A percentile compares a stretch with the other conserved stretches of the same genome.
phyloP scores from a whole-genome alignment of 2,113 vertebrate species.

The Paracanthobrama guichenoti region DNA sequence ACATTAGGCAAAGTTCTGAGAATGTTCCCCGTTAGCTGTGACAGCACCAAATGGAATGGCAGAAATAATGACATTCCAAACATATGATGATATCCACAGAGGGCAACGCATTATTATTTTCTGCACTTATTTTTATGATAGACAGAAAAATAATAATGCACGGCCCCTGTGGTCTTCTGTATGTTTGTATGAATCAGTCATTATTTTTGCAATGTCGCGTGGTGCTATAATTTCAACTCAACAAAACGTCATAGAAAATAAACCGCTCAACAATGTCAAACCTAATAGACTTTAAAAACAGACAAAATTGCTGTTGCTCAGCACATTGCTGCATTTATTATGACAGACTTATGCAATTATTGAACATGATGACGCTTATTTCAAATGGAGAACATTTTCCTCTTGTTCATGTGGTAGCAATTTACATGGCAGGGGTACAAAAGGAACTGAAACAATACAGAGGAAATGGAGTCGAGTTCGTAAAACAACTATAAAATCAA shows the following conservation, averaged over 20 bases:
- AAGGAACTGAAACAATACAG: constrained; percentile 4
- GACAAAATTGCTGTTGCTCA: constrained; percentile 20
- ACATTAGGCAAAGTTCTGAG: too few relatives aligned
- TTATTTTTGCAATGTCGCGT: background rate
- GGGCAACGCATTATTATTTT: background rate
- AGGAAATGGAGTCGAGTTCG: constrained; percentile 46
- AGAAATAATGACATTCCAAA: background rate
- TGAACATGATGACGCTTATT: constrained; percentile 51
- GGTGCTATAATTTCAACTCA: background rate
- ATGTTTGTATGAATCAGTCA: background rate
- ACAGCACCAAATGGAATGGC: background rate
- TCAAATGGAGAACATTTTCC: constrained; percentile 40
- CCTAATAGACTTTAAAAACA: background rate
- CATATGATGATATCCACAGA: background rate
- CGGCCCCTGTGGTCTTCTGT: background rate
- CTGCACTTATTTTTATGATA: background rate
- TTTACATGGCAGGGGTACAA: constrained; percentile 47
- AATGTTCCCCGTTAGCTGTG: background rate
- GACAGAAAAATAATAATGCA: background rate
- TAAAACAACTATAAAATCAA: constrained; percentile 49
- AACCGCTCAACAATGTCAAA: background rate
- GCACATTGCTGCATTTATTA: constrained; percentile 59
- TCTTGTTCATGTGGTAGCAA: constrained; percentile 47
- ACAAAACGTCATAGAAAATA: background rate
- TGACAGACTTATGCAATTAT: constrained; percentile 52